phyloP scores from a whole-genome alignment of 35 echinoderm and acorn worm species.

The Ophioderma brevispina region DNA sequence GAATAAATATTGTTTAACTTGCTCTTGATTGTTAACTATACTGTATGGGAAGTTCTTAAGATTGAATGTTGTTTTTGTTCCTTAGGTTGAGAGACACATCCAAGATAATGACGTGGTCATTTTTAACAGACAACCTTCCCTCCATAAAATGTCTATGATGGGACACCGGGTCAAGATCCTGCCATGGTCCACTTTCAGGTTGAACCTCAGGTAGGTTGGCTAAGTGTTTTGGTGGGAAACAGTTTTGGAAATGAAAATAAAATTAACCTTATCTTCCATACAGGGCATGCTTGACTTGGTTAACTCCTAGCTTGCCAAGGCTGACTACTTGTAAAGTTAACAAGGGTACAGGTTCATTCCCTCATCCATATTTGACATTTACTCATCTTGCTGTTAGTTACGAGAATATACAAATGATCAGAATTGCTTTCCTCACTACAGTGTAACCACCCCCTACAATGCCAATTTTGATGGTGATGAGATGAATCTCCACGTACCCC shows the following conservation, averaged over 20 bases:
- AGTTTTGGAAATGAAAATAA: too few relatives aligned
- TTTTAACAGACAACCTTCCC: slow-evolving; percentile 95
- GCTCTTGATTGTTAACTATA: too few relatives aligned
- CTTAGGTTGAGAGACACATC: slow-evolving; percentile 91
- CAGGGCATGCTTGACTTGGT: too few relatives aligned
- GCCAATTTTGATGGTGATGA: slow-evolving; percentile 99
- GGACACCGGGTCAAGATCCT: slow-evolving; percentile 97
- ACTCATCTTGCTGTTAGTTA: too few relatives aligned
- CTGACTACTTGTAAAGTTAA: too few relatives aligned
- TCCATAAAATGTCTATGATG: slow-evolving; percentile 99
- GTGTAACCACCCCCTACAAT: slow-evolving; percentile 98
- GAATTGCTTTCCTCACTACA: slow-evolving; percentile 76
- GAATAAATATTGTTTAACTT: too few relatives aligned
- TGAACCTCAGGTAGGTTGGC: slow-evolving; percentile 99
- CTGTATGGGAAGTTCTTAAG: background rate
- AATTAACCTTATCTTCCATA: too few relatives aligned
- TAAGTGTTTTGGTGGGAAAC: too few relatives aligned
- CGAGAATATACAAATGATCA: too few relatives aligned
- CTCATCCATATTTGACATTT: too few relatives aligned
- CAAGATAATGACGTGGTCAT: slow-evolving; percentile 89
- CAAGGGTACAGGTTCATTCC: too few relatives aligned
- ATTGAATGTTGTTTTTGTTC: background rate
- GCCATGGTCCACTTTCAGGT: slow-evolving; percentile 95
- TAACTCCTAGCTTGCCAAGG: too few relatives aligned
- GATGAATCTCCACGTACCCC: slow-evolving; percentile 98